Evolutionary conservation across 1,140 invertebrate genomes (phyloP).

Genomic region (Chionoecetes opilio): DNA sequence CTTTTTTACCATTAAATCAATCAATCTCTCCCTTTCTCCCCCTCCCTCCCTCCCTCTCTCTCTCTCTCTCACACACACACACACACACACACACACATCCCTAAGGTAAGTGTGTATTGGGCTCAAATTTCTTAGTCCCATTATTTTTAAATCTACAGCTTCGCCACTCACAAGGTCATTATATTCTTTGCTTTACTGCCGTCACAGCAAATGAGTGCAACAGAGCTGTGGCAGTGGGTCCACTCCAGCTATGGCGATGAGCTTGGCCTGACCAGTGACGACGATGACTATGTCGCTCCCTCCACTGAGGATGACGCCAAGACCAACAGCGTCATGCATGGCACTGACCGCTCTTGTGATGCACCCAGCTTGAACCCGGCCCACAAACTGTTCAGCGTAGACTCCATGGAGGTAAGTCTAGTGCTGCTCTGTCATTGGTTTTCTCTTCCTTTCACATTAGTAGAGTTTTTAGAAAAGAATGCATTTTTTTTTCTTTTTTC

Average conservation of each 20-base stretch:
- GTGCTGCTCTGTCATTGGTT: background rate
- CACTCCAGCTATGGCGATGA: constrained; percentile 96
- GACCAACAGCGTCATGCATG: constrained; percentile 15
- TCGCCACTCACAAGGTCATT: background rate
- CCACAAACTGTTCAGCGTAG: constrained; percentile 78
- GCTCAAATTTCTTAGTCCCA: background rate
- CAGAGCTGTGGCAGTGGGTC: constrained; percentile 96
- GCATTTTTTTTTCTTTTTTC: background rate
- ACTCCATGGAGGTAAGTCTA: constrained; percentile 78
- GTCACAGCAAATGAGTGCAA: constrained; percentile 90
- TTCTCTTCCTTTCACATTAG: background rate
- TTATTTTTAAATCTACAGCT: background rate
- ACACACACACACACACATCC: background rate
- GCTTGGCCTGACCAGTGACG: constrained; percentile 95
- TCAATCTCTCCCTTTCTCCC: no score
- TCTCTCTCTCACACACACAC: background rate
- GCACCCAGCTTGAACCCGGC: constrained; percentile 68
- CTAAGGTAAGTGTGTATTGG: background rate
- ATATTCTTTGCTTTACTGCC: constrained; percentile 33
- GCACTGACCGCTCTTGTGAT: constrained; percentile 68
- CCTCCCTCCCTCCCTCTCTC: no score
- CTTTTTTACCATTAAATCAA: no score
- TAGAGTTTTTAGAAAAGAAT: no score
- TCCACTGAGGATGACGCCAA: constrained; percentile 82
- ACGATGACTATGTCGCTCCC: constrained; percentile 91